Conservation (phyloP, 2,888 invertebrate genomes). For the Teleogryllus oceanicus region DNA sequence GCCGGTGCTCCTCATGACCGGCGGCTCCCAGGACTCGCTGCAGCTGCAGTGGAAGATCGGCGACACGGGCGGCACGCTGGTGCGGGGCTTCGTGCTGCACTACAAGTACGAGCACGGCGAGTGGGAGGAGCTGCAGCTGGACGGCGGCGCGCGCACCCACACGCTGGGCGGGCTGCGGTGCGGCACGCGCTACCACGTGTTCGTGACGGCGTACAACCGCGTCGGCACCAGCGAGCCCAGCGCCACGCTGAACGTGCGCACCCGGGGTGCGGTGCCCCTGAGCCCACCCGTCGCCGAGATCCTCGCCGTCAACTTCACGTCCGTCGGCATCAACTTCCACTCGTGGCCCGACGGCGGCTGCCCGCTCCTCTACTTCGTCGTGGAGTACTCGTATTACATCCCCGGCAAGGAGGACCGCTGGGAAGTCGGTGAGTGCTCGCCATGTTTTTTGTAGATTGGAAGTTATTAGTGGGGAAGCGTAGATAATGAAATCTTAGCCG, state of each 20-base stretch:
- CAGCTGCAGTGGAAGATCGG: constrained; percentile 44
- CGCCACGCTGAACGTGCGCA: constrained; percentile 40
- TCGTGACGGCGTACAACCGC: constrained; percentile 40
- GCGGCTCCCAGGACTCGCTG: constrained; percentile 40
- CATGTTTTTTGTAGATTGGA: no score
- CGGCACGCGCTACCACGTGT: constrained; percentile 40
- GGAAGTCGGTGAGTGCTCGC: constrained; percentile 33
- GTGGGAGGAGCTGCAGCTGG: constrained; percentile 42
- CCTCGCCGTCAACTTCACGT: constrained; percentile 41
- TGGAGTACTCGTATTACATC: constrained; percentile 42
- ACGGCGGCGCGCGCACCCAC: constrained; percentile 39
- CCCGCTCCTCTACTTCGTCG: constrained; percentile 41
- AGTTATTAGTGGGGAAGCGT: no score
- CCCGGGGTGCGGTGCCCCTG: constrained; percentile 41
- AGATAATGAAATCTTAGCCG: no score
- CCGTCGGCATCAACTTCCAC: constrained; percentile 41
- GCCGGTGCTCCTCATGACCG: constrained; percentile 42
- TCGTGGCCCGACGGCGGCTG: constrained; percentile 43
- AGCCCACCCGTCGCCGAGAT: constrained; percentile 40
- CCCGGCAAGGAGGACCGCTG: constrained; percentile 39
- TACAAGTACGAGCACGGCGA: constrained; percentile 42
- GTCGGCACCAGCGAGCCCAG: constrained; percentile 42
- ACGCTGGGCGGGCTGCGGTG: constrained; percentile 40
- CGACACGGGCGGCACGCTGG: constrained; percentile 43
- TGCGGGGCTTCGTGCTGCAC: constrained; percentile 43